Conservation (phyloP, 1,140 invertebrate species). For the Ladona fulva region DNA sequence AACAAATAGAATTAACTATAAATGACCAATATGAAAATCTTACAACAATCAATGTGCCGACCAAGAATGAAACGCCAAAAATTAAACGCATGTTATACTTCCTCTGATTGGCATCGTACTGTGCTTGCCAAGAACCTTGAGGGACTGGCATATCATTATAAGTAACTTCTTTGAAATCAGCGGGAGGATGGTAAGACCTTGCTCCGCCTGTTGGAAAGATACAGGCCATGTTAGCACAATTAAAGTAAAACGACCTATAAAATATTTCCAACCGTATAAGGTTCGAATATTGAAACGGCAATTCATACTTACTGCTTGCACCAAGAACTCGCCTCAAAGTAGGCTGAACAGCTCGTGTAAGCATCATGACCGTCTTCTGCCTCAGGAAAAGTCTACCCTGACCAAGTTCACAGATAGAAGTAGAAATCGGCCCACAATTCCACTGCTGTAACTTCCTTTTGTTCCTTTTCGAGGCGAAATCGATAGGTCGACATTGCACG, state of each 20-base stretch:
- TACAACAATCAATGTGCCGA: constrained; percentile 49
- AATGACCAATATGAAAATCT: constrained; percentile 15
- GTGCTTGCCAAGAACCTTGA: constrained; percentile 59
- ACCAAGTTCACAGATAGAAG: too few relatives aligned
- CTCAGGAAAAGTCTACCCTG: too few relatives aligned
- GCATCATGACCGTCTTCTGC: neutral
- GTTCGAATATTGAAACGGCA: neutral
- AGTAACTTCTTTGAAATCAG: constrained; percentile 30
- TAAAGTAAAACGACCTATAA: too few relatives aligned
- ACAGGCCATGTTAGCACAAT: too few relatives aligned
- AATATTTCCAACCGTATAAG: too few relatives aligned
- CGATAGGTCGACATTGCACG: too few relatives aligned
- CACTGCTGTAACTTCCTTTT: too few relatives aligned
- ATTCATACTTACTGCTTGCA: neutral
- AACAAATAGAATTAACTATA: too few relatives aligned
- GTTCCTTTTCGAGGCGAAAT: too few relatives aligned
- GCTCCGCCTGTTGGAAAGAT: neutral
- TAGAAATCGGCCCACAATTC: too few relatives aligned
- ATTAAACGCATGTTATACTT: constrained; percentile 57
- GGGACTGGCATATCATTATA: constrained; percentile 67
- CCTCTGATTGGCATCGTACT: constrained; percentile 49
- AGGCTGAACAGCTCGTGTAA: neutral
- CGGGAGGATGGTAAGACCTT: constrained; percentile 7
- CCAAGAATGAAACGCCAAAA: constrained; percentile 46
- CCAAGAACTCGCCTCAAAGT: neutral